phyloP scores from a whole-genome alignment of 64 coral and sea anemone species.

The Stylophora pistillata region DNA sequence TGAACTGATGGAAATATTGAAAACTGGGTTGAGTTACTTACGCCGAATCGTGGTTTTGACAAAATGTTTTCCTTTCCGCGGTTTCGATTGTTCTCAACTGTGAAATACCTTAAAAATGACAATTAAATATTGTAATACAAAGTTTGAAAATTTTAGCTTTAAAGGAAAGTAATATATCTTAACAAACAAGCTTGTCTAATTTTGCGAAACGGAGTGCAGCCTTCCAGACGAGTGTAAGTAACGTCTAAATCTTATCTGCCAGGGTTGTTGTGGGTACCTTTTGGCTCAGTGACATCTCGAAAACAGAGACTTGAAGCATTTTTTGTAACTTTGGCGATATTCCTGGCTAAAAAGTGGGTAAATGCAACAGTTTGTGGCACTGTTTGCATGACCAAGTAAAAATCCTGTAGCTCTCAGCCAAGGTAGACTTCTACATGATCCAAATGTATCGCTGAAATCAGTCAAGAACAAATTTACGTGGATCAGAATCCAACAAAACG shows the following conservation, averaged over 20 bases:
- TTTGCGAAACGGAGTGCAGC: too few relatives aligned
- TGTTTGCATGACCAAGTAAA: constrained; percentile 27
- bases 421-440: background rate
- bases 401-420: background rate
- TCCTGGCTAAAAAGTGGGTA: constrained; percentile 61
- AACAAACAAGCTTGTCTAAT: too few relatives aligned
- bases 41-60: too few relatives aligned
- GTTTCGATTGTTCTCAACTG: too few relatives aligned
- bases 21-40: too few relatives aligned
- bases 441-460: constrained; percentile 1
- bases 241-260: background rate
- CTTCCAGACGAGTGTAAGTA: background rate
- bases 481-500: constrained; percentile 50
- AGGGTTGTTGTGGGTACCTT: background rate
- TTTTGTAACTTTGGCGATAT: constrained; percentile 47
- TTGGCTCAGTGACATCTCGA: background rate
- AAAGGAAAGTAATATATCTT: too few relatives aligned
- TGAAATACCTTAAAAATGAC: too few relatives aligned
- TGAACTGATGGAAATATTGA: too few relatives aligned
- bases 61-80: too few relatives aligned
- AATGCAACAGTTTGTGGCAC: constrained; percentile 53
- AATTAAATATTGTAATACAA: too few relatives aligned
- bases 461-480: constrained; percentile 10
- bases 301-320: background rate
- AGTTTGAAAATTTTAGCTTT: too few relatives aligned